Evolutionary conservation across 2,888 invertebrate species (phyloP).

Genomic region (Euzetes globulus): DNA sequence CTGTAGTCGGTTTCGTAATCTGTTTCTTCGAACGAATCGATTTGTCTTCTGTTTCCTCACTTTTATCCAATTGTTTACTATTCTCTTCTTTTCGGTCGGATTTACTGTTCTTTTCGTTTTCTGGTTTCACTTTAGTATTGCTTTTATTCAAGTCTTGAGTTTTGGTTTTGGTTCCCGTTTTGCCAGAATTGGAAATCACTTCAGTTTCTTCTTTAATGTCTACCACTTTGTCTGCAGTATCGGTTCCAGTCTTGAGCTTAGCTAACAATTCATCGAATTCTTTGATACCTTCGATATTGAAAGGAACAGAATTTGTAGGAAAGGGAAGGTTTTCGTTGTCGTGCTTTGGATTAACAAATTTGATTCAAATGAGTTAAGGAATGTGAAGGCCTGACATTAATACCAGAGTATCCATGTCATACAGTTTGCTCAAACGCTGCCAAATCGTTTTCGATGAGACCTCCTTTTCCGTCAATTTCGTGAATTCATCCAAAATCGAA

Average conservation of each 20-base stretch:
- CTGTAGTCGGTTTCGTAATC: not conserved
- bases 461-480: not conserved
- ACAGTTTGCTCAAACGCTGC: conserved; percentile 22
- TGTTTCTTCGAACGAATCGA: conserved; percentile 9
- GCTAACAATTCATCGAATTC: conserved; percentile 29
- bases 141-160: conserved; percentile 15
- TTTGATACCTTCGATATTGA: conserved; percentile 50
- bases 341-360: conserved; percentile 50
- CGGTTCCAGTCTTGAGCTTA: not conserved
- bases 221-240: conserved; percentile 24
- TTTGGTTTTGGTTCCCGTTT: not conserved
- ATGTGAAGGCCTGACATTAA: no score
- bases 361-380: not conserved
- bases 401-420: conserved; percentile 32
- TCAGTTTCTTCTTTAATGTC: conserved; percentile 32
- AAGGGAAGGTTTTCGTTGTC: conserved; percentile 60
- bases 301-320: conserved; percentile 56
- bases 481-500: conserved; percentile 15
- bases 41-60: conserved; percentile 12
- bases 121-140: not conserved
- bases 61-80: conserved; percentile 10
- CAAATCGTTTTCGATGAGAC: conserved; percentile 23
- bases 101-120: conserved; percentile 23
- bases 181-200: not conserved
- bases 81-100: conserved; percentile 6